phyloP scores from a whole-genome alignment of 2,888 invertebrate species.

The Macrophya alboannulata region DNA sequence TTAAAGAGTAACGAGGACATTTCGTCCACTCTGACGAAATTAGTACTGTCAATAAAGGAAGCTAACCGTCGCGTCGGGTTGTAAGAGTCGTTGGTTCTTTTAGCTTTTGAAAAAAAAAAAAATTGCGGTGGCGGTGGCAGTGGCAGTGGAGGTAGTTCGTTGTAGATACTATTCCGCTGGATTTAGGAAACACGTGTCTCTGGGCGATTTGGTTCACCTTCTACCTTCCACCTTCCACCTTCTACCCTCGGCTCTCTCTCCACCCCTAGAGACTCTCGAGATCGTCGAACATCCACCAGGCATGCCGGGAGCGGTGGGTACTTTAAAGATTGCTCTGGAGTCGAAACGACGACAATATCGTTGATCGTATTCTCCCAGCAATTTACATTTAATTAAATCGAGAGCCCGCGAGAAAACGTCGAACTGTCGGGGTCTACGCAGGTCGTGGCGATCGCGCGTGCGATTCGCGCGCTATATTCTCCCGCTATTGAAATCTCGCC shows the following conservation, averaged over 20 bases:
- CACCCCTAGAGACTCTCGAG: conserved; percentile 21
- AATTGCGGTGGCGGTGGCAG: neutral
- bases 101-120: conserved; percentile 8
- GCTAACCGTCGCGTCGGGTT: neutral
- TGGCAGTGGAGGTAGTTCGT: neutral
- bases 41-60: conserved; percentile 7
- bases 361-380: conserved; percentile 76
- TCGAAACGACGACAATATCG: conserved; percentile 53
- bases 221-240: neutral
- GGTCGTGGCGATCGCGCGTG: conserved; percentile 37
- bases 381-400: conserved; percentile 80
- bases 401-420: conserved; percentile 68
- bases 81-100: neutral
- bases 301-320: conserved; percentile 36
- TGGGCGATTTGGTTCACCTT: conserved; percentile 39
- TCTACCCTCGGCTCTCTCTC: neutral
- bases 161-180: conserved; percentile 17
- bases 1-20: neutral
- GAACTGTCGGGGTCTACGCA: conserved; percentile 23
- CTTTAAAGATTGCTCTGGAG: conserved; percentile 53
- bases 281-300: conserved; percentile 31
- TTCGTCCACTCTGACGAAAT: conserved; percentile 16
- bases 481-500: conserved; percentile 49
- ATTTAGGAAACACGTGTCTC: conserved; percentile 53
- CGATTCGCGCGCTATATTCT: conserved; percentile 45